Evolutionary conservation across 2,888 invertebrate genomes (phyloP).

Genomic region (Cerceris rybyensis): DNA sequence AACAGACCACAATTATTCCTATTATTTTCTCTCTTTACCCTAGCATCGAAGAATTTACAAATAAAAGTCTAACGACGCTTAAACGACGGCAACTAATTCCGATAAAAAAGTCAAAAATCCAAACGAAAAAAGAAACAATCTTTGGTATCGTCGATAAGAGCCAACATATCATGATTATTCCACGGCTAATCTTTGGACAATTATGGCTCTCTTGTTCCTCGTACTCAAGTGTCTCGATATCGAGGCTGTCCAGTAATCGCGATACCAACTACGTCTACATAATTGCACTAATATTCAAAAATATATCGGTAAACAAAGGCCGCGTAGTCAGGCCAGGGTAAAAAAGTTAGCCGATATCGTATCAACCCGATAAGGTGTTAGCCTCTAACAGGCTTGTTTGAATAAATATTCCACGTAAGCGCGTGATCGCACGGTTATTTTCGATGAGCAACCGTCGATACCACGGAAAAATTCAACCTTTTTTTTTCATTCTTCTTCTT

Average conservation of each 20-base stretch:
- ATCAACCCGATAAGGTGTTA: constrained; percentile 63
- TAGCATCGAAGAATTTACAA: too few species aligned
- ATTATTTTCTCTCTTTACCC: too few species aligned
- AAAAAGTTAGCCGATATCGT: constrained; percentile 59
- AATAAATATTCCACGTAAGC: constrained; percentile 70
- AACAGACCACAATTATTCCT: too few species aligned
- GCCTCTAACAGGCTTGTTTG: constrained; percentile 58
- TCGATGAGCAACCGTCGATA: constrained; percentile 55
- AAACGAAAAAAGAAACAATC: constrained; percentile 29
- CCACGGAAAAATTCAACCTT: constrained; percentile 45
- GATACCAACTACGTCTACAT: constrained; percentile 41
- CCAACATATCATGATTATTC: constrained; percentile 33
- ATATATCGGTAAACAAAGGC: constrained; percentile 48
- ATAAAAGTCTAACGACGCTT: not conserved
- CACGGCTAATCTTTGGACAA: constrained; percentile 49
- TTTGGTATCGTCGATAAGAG: constrained; percentile 49
- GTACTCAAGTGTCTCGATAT: constrained; percentile 24
- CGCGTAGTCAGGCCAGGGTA: constrained; percentile 13
- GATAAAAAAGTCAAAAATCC: constrained; percentile 38
- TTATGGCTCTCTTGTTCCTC: constrained; percentile 35
- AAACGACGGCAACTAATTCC: constrained; percentile 30
- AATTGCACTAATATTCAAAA: constrained; percentile 61
- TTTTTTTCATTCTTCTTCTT: constrained; percentile 17
- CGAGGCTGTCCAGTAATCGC: constrained; percentile 10
- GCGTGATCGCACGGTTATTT: constrained; percentile 63